Base-by-base conservation (phyloP, 2,113 vertebrate genomes). In the Gymnobelideus leadbeateri region DNA sequence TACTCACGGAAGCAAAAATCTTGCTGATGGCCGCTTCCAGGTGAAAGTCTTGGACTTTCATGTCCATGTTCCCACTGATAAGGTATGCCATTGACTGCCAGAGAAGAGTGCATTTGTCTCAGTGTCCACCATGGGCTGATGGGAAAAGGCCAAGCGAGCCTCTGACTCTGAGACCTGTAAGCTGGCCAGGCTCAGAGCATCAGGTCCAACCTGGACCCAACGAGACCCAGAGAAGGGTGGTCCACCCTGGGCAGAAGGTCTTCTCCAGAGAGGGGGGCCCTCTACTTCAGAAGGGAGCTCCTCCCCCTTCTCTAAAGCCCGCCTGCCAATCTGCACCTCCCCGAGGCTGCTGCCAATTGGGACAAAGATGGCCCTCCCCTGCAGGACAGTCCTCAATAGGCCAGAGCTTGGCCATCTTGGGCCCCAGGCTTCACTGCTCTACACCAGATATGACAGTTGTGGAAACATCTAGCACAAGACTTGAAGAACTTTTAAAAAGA, bases 41-140 rank as follows among this genome's bases (percentile, higher is more conserved):
- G 89, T 97, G 93, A 92, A 96, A 93, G 24, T 57, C 94, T 10
- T 91, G 31, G 54, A 68, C 61, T 46, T 92, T n/a, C 51, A 7
- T 31, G 91, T 89, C 92, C 92, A 92, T 47, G 77, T 91, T 68
- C 47, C 55, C 91, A 25, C 50, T 97, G 31, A 61, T 43, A 47
- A 9, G 11, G 14, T 50, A 91, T 49, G 92, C 94, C 92, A 92
- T 43, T 0, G 50, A 90, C 61, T 52, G 49, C 10, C 53, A 55
- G 92, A 77, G 46, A 57, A 84, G 61, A 92, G 49, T 21, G 24
- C 2, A 28, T 51, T 89, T 53, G 89, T 52, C 93, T 94, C 52
- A 50, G 51, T 77, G 37, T 6, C 14, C 0, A 37, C 37, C 1
- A 9, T 1, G 57, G 28, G 10, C 61, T 1, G 11, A 37, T 3